Base-by-base conservation (phyloP, 2,888 invertebrate genomes). In the Parnassius smintheus region DNA sequence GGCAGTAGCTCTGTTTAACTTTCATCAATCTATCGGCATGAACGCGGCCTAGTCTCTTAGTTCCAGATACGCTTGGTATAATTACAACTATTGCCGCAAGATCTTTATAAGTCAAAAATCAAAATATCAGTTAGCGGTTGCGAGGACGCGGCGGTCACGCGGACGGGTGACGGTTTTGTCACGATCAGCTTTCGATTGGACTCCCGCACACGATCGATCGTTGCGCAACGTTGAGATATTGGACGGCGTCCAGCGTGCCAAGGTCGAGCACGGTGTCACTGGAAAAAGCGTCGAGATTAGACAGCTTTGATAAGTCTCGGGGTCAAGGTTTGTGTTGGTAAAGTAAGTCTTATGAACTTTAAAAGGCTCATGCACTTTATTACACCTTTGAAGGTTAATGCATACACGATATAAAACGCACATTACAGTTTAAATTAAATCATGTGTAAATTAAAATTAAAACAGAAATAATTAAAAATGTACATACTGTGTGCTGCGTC, bases 81-180 rank as follows among this genome's bases (percentile, higher is more conserved):
- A 69, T 7, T 70, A 72, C 65, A 65, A 69, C 8, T 1, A 69
- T 67, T 70, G 59, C 65, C 61, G 71, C 72, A 57, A 59, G 57
- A 63, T 44, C 48, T 52, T 60, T 65, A 67, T 64, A 61, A 64
- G 64, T 68, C 64, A 55, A 51, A 61, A 64, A 62, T 68, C 64
- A 53, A 51, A 64, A 56, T 61, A 62, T 59, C 65, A 54, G 63
- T 51, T 51, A 59, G 59, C 62, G 66, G 59, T 67, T 58, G 67
- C 87, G 85, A 88, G 88, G 88, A 83, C 86, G 79, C 65, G 63
- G 70, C 76, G 78, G 81, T 84, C 86, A 88, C 86, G 86, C 75
- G 70, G 78, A 73, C 78, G 73, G 80, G 76, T 82, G 83, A 86
- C 84, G 80, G 71, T 72, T 62, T 69, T 75, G 76, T 81, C 86